phyloP scores from a whole-genome alignment of 2,113 vertebrate genomes.

The Serinus canaria region DNA sequence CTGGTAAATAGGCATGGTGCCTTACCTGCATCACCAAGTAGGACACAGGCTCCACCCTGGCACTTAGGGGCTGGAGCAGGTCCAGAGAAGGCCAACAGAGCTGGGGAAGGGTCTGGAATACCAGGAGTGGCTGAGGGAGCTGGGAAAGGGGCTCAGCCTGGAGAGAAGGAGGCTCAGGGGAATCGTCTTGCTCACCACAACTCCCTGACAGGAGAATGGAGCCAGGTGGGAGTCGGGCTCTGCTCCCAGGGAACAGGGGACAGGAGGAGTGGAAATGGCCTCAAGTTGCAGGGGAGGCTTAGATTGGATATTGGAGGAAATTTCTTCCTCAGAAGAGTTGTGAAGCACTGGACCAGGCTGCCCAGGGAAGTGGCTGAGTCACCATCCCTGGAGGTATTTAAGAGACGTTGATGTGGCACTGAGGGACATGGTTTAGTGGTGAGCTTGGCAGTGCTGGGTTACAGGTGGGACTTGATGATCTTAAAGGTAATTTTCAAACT shows the following conservation, averaged over 20 bases:
- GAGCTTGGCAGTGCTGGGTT: background rate
- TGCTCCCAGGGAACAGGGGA: background rate
- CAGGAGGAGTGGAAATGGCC: background rate
- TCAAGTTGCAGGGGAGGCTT: background rate
- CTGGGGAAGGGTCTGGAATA: background rate
- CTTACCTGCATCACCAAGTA: background rate
- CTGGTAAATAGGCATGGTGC: background rate
- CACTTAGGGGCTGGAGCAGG: background rate
- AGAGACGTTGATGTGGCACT: background rate
- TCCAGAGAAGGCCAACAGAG: background rate
- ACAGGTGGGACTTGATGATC: background rate
- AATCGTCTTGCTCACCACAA: background rate
- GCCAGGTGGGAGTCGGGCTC: rapidly evolving
- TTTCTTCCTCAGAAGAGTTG: background rate
- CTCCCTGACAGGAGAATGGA: background rate
- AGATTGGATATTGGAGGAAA: background rate
- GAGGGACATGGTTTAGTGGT: background rate
- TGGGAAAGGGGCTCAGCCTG: background rate
- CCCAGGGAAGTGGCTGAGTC: background rate
- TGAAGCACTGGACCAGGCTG: background rate
- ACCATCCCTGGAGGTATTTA: background rate
- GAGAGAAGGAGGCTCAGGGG: background rate
- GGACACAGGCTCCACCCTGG: background rate
- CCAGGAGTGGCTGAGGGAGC: background rate
- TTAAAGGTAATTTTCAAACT: background rate